These are phyloP conservation scores for Cantharis rufa DNA, from an alignment of 2,888 invertebrate species.

Conservation along the genomic window DNA sequence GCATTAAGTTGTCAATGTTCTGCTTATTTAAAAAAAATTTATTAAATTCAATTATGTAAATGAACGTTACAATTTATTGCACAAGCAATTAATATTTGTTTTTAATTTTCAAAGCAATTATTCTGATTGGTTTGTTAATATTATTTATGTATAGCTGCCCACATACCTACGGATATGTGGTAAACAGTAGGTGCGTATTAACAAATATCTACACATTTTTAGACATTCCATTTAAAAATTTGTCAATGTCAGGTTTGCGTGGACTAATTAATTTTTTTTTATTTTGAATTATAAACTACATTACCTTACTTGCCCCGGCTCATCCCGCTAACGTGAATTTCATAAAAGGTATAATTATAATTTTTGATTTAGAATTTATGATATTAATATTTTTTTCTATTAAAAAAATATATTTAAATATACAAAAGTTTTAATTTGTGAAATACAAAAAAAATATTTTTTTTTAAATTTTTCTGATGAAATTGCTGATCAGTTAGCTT, in stretches of 20 bases:
- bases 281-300: too few relatives aligned
- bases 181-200: background rate
- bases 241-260: background rate
- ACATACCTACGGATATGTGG: background rate
- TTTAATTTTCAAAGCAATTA: background rate
- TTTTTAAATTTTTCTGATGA: too few relatives aligned
- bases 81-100: background rate
- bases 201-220: background rate
- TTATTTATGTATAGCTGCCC: background rate
- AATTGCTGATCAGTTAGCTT: too few relatives aligned
- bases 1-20: background rate
- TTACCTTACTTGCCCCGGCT: too few relatives aligned
- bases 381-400: too few relatives aligned
- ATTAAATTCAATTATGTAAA: background rate
- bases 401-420: too few relatives aligned
- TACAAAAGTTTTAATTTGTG: too few relatives aligned
- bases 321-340: too few relatives aligned
- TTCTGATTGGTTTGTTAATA: background rate
- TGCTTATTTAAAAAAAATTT: background rate
- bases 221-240: too few relatives aligned
- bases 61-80: background rate
- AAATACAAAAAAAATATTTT: too few relatives aligned
- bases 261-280: background rate
- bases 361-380: too few relatives aligned
- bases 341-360: too few relatives aligned